phyloP scores from a whole-genome alignment of 30 jellyfish, hydroid and myxozoan species.

The Aurelia sp. region DNA sequence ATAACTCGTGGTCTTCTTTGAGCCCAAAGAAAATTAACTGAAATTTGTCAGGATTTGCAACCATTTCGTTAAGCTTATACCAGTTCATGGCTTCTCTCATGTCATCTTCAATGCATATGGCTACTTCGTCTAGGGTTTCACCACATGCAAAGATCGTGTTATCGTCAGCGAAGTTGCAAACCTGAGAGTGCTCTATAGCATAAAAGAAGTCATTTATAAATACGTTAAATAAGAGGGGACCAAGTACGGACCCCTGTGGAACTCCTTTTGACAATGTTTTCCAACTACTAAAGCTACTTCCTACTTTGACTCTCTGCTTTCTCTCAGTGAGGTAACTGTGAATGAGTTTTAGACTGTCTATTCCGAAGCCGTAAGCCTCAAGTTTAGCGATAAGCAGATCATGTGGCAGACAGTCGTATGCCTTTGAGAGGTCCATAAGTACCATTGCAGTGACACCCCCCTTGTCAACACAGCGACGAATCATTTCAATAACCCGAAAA shows the following conservation, averaged over 20 bases:
- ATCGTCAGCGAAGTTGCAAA: constrained; percentile 53
- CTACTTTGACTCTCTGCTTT: too few relatives aligned
- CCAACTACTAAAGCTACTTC: too few relatives aligned
- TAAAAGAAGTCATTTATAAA: not conserved
- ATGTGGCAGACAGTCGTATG: not conserved
- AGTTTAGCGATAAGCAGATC: too few relatives aligned
- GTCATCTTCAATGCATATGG: constrained; percentile 33
- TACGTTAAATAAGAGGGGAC: not conserved
- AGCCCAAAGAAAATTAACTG: too few relatives aligned
- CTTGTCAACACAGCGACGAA: not conserved
- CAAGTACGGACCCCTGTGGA: constrained; percentile 40
- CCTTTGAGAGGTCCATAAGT: not conserved
- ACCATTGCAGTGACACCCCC: not conserved
- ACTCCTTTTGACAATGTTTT: too few relatives aligned
- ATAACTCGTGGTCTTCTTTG: too few relatives aligned
- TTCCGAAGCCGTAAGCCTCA: too few relatives aligned
- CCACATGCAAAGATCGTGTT: constrained; percentile 53
- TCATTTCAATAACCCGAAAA: constrained; percentile 15
- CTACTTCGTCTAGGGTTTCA: constrained; percentile 54
- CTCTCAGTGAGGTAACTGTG: too few relatives aligned
- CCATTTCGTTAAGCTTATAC: too few relatives aligned
- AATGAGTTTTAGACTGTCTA: too few relatives aligned
- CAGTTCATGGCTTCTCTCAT: constrained; percentile 49
- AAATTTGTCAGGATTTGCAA: too few relatives aligned
- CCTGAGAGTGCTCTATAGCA: constrained; percentile 10